Base-by-base conservation (phyloP, 2,888 invertebrate genomes). In the Spisula subtruncata region DNA sequence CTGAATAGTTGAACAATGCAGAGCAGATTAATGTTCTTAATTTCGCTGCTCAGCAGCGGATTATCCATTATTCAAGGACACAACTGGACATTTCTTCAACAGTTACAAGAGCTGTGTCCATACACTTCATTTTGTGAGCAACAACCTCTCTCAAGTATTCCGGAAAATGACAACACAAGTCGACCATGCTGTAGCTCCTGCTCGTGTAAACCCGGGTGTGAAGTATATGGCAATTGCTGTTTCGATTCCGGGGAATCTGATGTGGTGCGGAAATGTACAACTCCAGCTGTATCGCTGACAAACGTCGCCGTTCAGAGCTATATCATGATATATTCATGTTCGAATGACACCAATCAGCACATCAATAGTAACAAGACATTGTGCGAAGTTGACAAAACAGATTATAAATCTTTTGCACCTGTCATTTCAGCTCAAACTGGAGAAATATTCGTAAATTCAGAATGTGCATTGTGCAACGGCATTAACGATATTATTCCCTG, bases 171-270 rank as follows among this genome's bases (percentile, higher is more conserved):
- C 25, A 51, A 51, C 4, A 75, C 75, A 75, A 32, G 25, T 32
- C 75, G 35, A 18, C 18, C 75, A 35, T 75, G 75, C 25, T 75
- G 75, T 35, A 18, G 32, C 10, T 16, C 75, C 16, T 75, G 75
- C 12, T 75, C 75, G 35, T 75, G 75, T 75, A 35, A 75, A 35
- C 75, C 75, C 16, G 75, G 35, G 12, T 75, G 75, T 75, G 75
- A 75, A 75, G 25, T 32, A 35, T 29, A 35, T 75, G 32, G 32
- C 6, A 75, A 75, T 75, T 75, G 75, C 25, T 75, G 75, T 75
- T 75, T 75, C 35, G 35, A 32, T 25, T 66, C 25, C n/a, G 25
- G 60, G 25, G 10, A 66, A 66, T 4, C 60, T 4, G 60, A 66
- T 6, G 10, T 25, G 8, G 25, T n/a, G 60, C n/a, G 25, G n/a